Percentiles rank a stretch among this genome's conserved stretches.
Evolutionary conservation across 2,888 invertebrate species (phyloP).

Genomic region (Troglohyphantes excavatus): DNA sequence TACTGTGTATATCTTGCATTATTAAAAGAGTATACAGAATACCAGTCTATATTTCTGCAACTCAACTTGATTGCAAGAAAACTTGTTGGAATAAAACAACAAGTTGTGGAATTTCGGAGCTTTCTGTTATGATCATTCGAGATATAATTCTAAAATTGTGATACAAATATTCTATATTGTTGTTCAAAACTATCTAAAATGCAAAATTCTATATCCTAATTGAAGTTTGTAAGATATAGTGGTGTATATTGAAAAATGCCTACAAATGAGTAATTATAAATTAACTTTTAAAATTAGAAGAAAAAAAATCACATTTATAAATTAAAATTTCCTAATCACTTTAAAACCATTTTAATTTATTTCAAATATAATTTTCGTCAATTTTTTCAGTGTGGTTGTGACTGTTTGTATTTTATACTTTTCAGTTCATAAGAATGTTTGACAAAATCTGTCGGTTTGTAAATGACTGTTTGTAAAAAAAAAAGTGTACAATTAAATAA

Average conservation of each 20-base stretch:
- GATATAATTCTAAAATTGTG: not conserved
- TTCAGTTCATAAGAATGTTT: not conserved
- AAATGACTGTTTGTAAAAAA: slow-evolving; percentile 17
- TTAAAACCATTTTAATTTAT: not conserved
- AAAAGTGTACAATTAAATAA: not conserved
- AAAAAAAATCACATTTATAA: no score
- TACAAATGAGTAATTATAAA: no score
- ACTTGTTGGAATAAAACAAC: not conserved
- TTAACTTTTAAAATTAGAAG: no score
- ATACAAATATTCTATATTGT: slow-evolving; percentile 20
- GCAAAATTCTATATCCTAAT: slow-evolving; percentile 15
- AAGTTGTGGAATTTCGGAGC: slow-evolving; percentile 26
- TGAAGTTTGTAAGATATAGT: not conserved
- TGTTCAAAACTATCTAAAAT: not conserved
- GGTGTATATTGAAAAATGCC: not conserved
- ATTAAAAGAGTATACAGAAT: not conserved
- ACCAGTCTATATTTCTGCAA: slow-evolving; percentile 22
- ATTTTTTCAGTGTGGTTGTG: not conserved
- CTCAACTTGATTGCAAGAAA: not conserved
- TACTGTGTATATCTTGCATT: not conserved
- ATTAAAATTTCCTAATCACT: not conserved
- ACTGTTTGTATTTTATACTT: not conserved
- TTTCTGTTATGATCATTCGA: slow-evolving; percentile 31
- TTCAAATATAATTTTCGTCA: not conserved
- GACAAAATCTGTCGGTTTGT: not conserved